Conservation (phyloP, 2,888 invertebrate species). For the Dinocampus coccinellae region DNA sequence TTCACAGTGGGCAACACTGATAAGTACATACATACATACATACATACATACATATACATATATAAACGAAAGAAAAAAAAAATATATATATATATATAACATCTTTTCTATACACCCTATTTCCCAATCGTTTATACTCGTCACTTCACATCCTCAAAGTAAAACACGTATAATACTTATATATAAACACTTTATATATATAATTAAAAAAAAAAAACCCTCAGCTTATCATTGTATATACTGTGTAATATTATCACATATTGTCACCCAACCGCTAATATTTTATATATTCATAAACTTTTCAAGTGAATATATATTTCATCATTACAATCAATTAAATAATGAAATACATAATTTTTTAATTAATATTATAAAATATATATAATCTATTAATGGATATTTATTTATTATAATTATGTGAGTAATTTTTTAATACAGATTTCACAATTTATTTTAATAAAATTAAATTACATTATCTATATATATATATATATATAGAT, state of each 20-base stretch:
- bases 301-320: too few species aligned
- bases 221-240: too few species aligned
- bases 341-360: too few species aligned
- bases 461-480: not conserved
- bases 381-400: not conserved
- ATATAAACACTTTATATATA: not conserved
- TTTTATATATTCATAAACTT: too few species aligned
- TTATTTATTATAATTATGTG: not conserved
- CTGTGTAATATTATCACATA: too few species aligned
- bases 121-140: slow-evolving; percentile 44
- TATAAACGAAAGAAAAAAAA: not conserved
- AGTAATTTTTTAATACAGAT: not conserved
- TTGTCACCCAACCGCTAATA: too few species aligned
- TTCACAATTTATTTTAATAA: not conserved
- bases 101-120: slow-evolving; percentile 40
- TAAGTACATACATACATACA: too few species aligned
- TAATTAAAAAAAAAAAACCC: not conserved
- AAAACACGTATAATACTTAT: not conserved
- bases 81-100: not conserved
- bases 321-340: too few species aligned
- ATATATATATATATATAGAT: not conserved
- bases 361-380: too few species aligned
- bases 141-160: slow-evolving; percentile 34
- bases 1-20: too few species aligned
- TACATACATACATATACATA: too few species aligned